These are phyloP conservation scores for Xenops minutus DNA, from an alignment of 2,797 vertebrate species.

Conservation along the genomic window DNA sequence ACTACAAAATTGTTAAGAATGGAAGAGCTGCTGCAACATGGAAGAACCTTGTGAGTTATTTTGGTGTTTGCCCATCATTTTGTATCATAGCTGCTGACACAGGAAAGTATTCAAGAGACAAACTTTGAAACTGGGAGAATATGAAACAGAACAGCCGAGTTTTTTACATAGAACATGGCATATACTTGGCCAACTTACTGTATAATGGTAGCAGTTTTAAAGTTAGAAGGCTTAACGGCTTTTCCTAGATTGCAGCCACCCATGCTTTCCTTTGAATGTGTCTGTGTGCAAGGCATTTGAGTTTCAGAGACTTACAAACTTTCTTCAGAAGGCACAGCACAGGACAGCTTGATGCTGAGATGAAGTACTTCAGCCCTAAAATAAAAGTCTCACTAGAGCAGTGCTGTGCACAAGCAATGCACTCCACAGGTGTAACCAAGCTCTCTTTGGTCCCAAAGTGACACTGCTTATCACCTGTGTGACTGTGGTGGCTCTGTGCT, in stretches of 20 bases:
- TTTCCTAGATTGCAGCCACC: not conserved
- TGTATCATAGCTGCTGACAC: not conserved
- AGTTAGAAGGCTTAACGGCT: not conserved
- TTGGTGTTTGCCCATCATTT: not conserved
- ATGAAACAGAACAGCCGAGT: not conserved
- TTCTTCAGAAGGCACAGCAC: not conserved
- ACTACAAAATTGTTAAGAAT: not conserved
- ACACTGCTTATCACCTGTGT: not conserved
- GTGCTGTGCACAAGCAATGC: not conserved
- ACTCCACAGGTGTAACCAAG: rapidly evolving
- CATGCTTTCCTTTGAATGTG: not conserved
- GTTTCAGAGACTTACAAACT: not conserved
- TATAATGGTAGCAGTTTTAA: not conserved
- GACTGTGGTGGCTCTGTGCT: not conserved
- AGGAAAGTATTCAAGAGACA: not conserved
- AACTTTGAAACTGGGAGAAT: not conserved
- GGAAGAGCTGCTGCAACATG: not conserved
- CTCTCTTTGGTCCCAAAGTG: not conserved
- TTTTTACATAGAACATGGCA: not conserved
- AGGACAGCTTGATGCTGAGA: not conserved
- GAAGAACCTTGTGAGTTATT: not conserved
- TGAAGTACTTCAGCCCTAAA: not conserved
- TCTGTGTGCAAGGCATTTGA: rapidly evolving
- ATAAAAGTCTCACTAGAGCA: not conserved
- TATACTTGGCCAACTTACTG: not conserved